These are phyloP conservation scores for Xiphydria camelus DNA, from an alignment of 2,888 invertebrate genomes.

Conservation along the genomic window DNA sequence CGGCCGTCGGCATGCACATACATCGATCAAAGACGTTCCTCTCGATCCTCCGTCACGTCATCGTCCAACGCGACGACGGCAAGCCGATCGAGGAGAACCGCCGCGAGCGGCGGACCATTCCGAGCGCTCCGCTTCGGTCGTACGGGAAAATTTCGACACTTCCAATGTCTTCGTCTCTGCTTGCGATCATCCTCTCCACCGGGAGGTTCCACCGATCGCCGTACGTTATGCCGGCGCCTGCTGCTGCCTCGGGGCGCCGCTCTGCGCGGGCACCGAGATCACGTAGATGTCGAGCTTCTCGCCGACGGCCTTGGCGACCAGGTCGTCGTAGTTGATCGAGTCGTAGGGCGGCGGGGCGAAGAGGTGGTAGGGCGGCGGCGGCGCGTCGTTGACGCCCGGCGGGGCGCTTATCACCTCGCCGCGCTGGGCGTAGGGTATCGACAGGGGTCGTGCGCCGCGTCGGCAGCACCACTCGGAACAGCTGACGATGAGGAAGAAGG, in stretches of 20 bases:
- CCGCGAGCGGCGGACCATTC: no score
- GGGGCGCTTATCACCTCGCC: constrained; percentile 26
- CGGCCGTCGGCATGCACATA: no score
- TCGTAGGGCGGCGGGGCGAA: constrained; percentile 64
- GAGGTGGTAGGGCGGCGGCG: constrained; percentile 63
- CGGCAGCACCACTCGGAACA: constrained; percentile 64
- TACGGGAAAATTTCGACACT: not conserved
- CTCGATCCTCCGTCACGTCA: no score
- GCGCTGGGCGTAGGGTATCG: constrained; percentile 44
- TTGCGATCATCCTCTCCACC: not conserved
- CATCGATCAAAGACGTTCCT: no score
- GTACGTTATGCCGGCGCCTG: constrained; percentile 32
- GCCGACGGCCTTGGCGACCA: constrained; percentile 50
- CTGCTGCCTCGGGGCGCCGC: constrained; percentile 43
- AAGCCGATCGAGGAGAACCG: no score
- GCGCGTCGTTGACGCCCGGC: constrained; percentile 48
- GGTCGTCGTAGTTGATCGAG: constrained; percentile 57
- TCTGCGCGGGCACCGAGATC: constrained; percentile 57
- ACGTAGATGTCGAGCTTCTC: constrained; percentile 59
- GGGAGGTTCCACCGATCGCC: constrained; percentile 34
- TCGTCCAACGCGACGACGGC: no score
- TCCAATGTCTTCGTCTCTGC: constrained; percentile 6
- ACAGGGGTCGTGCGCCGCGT: constrained; percentile 48
- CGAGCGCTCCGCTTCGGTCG: no score
- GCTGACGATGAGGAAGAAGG: constrained; percentile 63